Evolutionary conservation across 53 echinoderm and acorn worm species (phyloP).

Genomic region (Actinopyga echinites): DNA sequence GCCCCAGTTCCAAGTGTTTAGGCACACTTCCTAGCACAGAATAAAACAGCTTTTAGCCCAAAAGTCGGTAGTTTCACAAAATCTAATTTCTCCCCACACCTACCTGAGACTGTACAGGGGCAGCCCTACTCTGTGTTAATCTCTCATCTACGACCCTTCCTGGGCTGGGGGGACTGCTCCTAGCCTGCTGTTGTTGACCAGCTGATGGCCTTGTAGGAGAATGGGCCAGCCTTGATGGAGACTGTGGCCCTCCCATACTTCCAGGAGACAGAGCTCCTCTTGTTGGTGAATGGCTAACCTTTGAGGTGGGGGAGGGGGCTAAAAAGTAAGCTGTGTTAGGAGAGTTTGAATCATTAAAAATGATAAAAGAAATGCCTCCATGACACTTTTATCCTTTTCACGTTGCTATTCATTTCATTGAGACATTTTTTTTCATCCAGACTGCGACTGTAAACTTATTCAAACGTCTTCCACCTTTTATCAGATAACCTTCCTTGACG

Average conservation of each 20-base stretch:
- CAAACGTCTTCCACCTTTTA: background rate
- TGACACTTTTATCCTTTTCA: no score
- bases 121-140: background rate
- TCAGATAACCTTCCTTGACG: background rate
- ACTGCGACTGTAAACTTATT: no score
- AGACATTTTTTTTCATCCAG: no score
- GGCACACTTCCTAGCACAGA: no score
- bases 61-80: no score
- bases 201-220: slow-evolving; percentile 6
- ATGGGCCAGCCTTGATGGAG: slow-evolving; percentile 5
- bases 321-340: no score
- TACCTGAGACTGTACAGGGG: slow-evolving; percentile 21
- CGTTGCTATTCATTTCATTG: no score
- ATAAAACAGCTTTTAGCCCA: no score
- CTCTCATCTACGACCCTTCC: slow-evolving; percentile 8
- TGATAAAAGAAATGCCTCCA: no score
- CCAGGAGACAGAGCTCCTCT: background rate
- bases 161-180: background rate
- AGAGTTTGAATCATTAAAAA: no score
- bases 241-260: background rate
- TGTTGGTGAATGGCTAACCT: background rate
- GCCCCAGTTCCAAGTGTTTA: no score
- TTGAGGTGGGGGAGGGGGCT: slow-evolving; percentile 1
- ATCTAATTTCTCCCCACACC: background rate
- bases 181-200: background rate